These are phyloP conservation scores for Calliopsis andreniformis DNA, from an alignment of 1,140 invertebrate genomes.

Conservation along the genomic window DNA sequence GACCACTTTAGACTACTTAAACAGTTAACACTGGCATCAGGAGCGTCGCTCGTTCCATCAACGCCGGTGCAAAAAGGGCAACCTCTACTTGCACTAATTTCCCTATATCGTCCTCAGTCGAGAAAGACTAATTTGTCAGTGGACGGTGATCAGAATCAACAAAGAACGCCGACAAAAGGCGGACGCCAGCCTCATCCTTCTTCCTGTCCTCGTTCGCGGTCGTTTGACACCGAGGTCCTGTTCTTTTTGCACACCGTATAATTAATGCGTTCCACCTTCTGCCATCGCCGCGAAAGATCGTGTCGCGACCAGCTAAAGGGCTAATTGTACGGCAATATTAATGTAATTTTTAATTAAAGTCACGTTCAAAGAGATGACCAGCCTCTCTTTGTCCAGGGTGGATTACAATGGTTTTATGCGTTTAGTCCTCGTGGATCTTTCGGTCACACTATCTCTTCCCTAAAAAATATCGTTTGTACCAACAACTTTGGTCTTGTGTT, in stretches of 20 bases:
- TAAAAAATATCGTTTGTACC: too few species aligned
- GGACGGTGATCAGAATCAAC: conserved; percentile 41
- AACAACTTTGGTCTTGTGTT: too few species aligned
- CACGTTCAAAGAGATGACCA: conserved; percentile 20
- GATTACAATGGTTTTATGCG: conserved; percentile 30
- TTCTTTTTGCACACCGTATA: conserved; percentile 50
- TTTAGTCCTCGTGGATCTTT: too few species aligned
- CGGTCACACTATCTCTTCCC: too few species aligned
- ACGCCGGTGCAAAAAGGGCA: conserved; percentile 7
- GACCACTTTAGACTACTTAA: background rate
- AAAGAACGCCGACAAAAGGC: conserved; percentile 41
- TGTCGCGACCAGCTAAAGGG: conserved; percentile 24
- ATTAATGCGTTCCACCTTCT: conserved; percentile 54
- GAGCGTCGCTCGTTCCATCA: background rate
- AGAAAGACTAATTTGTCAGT: conserved; percentile 39
- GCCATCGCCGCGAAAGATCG: background rate
- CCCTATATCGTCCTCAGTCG: background rate
- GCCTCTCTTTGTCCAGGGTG: conserved; percentile 7
- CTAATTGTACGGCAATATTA: conserved; percentile 72
- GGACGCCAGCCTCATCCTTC: conserved; percentile 9
- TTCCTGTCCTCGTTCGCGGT: conserved; percentile 11
- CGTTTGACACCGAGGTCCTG: conserved; percentile 26
- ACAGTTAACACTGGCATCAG: background rate
- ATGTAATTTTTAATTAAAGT: conserved; percentile 74
- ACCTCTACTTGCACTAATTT: background rate